Evolutionary conservation across 2,113 vertebrate species (phyloP).

Genomic region (Laticauda laticaudata): DNA sequence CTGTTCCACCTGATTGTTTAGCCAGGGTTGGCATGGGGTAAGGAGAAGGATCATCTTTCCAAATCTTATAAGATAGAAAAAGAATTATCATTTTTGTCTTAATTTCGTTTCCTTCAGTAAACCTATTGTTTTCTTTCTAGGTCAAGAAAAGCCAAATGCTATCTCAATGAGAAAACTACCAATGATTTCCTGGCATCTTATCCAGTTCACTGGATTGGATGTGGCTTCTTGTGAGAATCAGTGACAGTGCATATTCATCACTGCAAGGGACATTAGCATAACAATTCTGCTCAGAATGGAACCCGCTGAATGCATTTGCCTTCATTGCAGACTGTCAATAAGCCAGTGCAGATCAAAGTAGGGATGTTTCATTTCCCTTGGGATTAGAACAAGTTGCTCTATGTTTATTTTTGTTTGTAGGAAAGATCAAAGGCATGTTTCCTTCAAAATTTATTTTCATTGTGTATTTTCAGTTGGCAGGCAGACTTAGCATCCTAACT

Average conservation of each 20-base stretch:
- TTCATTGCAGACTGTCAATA: constrained; percentile 23
- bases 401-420: background rate
- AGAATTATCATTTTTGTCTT: background rate
- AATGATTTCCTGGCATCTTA: constrained; percentile 22
- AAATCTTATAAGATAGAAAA: constrained; percentile 9
- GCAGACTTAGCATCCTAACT: background rate
- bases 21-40: background rate
- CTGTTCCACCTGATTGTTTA: background rate
- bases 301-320: constrained; percentile 28
- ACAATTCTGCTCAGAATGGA: constrained; percentile 23
- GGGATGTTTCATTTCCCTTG: constrained; percentile 13
- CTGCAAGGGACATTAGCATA: constrained; percentile 30
- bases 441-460: background rate
- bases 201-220: constrained; percentile 43
- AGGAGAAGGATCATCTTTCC: background rate
- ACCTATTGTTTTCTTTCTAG: constrained; percentile 16
- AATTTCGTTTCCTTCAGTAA: constrained; percentile 21
- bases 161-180: constrained; percentile 17
- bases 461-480: background rate
- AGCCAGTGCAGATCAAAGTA: constrained; percentile 25
- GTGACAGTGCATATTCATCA: constrained; percentile 57
- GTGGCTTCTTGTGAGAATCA: constrained; percentile 49
- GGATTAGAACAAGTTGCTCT: background rate
- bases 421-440: constrained; percentile 5
- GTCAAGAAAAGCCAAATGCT: constrained; percentile 39